These are phyloP conservation scores for Sarcophaga carnaria DNA, from an alignment of 2,888 invertebrate species.

Conservation along the genomic window DNA sequence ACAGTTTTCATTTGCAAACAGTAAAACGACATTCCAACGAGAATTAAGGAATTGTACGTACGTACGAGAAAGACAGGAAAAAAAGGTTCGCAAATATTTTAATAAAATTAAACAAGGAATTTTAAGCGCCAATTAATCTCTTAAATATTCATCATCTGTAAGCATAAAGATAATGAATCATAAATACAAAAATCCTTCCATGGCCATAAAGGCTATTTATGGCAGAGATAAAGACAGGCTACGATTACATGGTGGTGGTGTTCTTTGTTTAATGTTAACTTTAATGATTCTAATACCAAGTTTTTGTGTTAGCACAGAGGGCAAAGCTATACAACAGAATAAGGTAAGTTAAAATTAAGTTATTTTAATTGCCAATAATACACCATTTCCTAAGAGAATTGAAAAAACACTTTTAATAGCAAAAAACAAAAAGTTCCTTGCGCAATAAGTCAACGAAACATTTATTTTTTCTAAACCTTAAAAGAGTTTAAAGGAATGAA, in stretches of 20 bases:
- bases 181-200: constrained; percentile 1
- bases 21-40: too few relatives aligned
- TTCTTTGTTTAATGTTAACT: too few relatives aligned
- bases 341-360: background rate
- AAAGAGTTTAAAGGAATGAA: too few relatives aligned
- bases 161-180: constrained; percentile 28
- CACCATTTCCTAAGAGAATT: background rate
- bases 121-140: constrained; percentile 23
- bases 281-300: background rate
- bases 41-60: too few relatives aligned
- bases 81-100: background rate
- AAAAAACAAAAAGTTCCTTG: background rate
- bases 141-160: background rate
- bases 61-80: background rate
- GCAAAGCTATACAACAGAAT: background rate
- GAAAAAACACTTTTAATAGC: background rate
- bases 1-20: too few relatives aligned
- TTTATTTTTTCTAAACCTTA: too few relatives aligned
- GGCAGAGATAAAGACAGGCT: background rate
- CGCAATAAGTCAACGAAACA: too few relatives aligned
- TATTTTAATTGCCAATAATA: background rate
- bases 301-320: background rate
- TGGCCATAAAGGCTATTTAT: background rate
- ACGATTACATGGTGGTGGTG: background rate
- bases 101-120: constrained; percentile 16